Base-by-base conservation (phyloP, 2,888 invertebrate species). In the Yponomeuta evonymella region DNA sequence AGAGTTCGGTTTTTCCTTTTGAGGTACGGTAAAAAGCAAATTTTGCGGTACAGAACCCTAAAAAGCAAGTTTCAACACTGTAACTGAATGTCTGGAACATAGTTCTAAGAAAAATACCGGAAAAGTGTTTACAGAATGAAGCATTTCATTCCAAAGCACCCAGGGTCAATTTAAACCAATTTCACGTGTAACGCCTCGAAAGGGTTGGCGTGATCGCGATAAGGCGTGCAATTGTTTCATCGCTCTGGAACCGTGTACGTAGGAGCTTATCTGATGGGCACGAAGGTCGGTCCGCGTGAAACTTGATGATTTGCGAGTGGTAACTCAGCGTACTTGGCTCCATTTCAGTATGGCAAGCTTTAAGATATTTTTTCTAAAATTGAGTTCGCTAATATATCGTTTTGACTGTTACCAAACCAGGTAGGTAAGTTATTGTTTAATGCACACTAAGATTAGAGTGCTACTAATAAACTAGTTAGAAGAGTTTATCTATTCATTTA, bases 211-310 rank as follows among this genome's bases (percentile, higher is more conserved):
- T 85, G 85, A 91, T 90, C 90, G 79, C 77, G 91, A 91, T 91
- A 91, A 81, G 79, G 75, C 74, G 76, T 79, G 82, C 87, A 91
- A 90, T 90, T 90, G 90, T 90, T 91, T 89, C 88, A 67, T 70
- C 66, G 71, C 67, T 48, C 43, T 77, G 68, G 72, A 72, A 74
- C 71, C 65, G 72, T 69, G 71, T 71, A 71, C 63, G 70, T 71
- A 69, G 48, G 51, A 48, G 71, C 72, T 71, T 69, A 71, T 23
- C 67, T 70, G 67, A 64, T 72, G 71, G 71, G 71, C 69, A 69
- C 64, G 68, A n/a, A 30, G 23, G 43, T n/a, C 36, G 12, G 10
- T 11, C 69, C 30, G 48, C 3, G 29, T 51, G n/a, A 70, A 63
- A n/a, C 36, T 33, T 70, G 62, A 33, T 64, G 48, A 63, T 63